These are phyloP conservation scores for Gallinago paraguaiae DNA, from an alignment of 2,113 vertebrate genomes.

Conservation along the genomic window DNA sequence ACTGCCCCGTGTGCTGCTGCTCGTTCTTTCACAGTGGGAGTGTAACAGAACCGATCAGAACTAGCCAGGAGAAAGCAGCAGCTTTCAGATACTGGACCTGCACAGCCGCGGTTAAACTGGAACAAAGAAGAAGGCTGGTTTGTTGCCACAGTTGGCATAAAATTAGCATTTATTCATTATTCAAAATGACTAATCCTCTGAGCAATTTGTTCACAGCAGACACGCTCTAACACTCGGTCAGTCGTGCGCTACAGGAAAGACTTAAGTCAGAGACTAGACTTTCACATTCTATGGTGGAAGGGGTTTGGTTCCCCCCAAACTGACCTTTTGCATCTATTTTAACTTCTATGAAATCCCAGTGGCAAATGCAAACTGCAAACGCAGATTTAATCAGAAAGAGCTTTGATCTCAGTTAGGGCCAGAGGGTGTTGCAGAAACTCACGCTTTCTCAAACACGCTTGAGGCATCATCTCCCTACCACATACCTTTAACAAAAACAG, in stretches of 20 bases:
- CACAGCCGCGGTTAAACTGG: background rate
- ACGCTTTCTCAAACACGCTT: background rate
- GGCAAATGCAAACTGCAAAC: background rate
- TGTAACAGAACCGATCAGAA: background rate
- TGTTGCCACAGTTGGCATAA: background rate
- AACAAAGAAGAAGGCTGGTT: background rate
- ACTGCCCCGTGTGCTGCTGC: too few species aligned
- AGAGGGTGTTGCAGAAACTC: background rate
- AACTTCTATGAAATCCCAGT: background rate
- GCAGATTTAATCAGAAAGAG: background rate
- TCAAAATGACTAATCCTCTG: background rate
- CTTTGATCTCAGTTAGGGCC: background rate
- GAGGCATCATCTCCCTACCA: background rate
- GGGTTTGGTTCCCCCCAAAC: background rate
- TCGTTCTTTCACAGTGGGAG: background rate
- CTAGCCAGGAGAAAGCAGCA: background rate
- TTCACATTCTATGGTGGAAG: background rate
- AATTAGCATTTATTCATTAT: slow-evolving; percentile 16
- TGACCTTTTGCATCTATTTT: background rate
- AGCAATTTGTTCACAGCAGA: background rate
- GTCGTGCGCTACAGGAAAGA: background rate
- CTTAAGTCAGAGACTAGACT: background rate
- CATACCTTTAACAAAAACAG: background rate
- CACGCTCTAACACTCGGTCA: background rate
- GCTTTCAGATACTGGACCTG: background rate